Percentiles rank a stretch among this genome's conserved stretches.
Evolutionary conservation across 2,113 vertebrate species (phyloP).

Genomic region (Brienomyrus brachyistius): DNA sequence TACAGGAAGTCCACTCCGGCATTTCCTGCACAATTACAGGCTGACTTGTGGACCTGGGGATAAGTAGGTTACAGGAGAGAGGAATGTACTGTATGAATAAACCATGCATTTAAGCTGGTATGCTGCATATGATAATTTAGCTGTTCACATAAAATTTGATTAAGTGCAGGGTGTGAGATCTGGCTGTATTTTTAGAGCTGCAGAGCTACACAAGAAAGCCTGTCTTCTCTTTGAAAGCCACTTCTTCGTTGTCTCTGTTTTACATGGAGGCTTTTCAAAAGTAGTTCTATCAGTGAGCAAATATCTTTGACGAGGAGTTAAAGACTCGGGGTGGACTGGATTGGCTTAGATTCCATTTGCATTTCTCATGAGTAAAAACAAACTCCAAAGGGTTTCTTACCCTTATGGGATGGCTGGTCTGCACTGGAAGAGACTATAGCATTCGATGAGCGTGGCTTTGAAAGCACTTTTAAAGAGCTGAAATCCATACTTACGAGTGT

Average conservation of each 20-base stretch:
- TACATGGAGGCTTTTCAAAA: constrained; percentile 7
- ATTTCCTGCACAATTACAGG: neutral
- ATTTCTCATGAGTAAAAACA: neutral
- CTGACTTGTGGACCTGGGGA: neutral
- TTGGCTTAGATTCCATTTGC: neutral
- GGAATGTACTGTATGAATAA: neutral
- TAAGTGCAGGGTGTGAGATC: neutral
- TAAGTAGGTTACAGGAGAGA: neutral
- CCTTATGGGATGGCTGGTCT: neutral
- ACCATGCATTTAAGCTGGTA: neutral
- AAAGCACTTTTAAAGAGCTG: neutral
- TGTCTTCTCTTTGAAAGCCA: constrained; percentile 10
- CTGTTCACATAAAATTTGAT: constrained; percentile 10
- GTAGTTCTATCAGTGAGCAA: neutral
- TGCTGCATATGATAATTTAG: neutral
- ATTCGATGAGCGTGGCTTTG: neutral
- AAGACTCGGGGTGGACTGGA: neutral
- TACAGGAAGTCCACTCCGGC: neutral
- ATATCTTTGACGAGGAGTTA: neutral
- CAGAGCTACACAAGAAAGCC: neutral
- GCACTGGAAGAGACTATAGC: neutral
- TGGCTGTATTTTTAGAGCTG: constrained; percentile 11
- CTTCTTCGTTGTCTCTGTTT: neutral
- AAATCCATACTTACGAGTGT: neutral
- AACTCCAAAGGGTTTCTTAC: neutral